Evolutionary conservation across 2,888 invertebrate genomes (phyloP).

Genomic region (Sminthurinus aureus): DNA sequence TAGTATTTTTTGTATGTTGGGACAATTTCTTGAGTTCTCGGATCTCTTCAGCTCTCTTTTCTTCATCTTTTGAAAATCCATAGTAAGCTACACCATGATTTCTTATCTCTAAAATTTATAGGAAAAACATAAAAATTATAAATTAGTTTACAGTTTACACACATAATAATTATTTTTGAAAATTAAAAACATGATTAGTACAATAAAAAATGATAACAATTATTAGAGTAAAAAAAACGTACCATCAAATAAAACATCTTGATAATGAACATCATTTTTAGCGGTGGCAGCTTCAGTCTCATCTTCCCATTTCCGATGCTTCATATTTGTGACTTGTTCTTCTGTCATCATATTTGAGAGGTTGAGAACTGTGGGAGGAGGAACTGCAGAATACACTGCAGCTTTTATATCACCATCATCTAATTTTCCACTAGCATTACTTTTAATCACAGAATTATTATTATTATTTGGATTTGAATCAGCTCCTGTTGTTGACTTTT

Average conservation of each 20-base stretch:
- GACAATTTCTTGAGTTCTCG: slow-evolving; percentile 76
- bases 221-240: slow-evolving; percentile 55
- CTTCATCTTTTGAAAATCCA: slow-evolving; percentile 86
- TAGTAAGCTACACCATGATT: slow-evolving; percentile 93
- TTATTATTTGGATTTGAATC: not conserved
- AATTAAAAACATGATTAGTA: not conserved
- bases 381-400: slow-evolving; percentile 63
- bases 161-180: not conserved
- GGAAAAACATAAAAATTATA: not conserved
- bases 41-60: slow-evolving; percentile 80
- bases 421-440: not conserved
- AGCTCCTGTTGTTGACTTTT: not conserved
- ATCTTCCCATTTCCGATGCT: slow-evolving; percentile 86
- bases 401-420: not conserved
- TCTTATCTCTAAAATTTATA: slow-evolving; percentile 75
- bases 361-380: slow-evolving; percentile 65
- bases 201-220: not conserved
- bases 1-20: slow-evolving; percentile 71
- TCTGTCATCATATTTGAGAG: slow-evolving; percentile 31
- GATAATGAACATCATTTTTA: slow-evolving; percentile 85
- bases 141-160: not conserved
- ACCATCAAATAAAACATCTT: slow-evolving; percentile 90
- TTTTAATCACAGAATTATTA: not conserved
- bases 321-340: slow-evolving; percentile 67
- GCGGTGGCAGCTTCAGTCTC: slow-evolving; percentile 77